Evolutionary conservation across 2,888 invertebrate species (phyloP), one percentile per base, ranked within the genome.

Genomic region (Tenthredo livida): DNA sequence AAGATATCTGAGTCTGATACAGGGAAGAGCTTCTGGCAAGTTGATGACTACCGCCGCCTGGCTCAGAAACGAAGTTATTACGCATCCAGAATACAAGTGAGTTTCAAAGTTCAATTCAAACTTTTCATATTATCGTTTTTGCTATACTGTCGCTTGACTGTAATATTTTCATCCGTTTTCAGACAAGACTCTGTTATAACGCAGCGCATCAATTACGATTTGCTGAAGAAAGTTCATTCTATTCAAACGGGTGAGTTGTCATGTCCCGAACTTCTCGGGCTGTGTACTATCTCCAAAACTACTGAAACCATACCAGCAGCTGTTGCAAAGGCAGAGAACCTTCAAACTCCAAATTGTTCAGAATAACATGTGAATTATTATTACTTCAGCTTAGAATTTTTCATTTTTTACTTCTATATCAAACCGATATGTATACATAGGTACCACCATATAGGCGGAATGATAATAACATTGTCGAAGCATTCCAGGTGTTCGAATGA

Each of bases 1-100:
- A 93, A 98, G 99, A 94, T 99, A 99, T 94, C 95, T 99, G 87
- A 97, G 97, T 91, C 96, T 99, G 87, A 99, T 99, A 92, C 97
- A 97, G 92, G 95, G 96, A 85, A 95, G 98, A 90, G 98, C 98
- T 7, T 96, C 97, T 89, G 99, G 99, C 43, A 97, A 98, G 92
- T 95, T 99, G 84, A 95, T 96, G 91, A 99, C 99, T 83, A 98
- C 98, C 89, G 99, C 99, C 70, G 95, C 97, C 47, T 99, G 99
- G 98, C 97, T 99, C 92, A 95, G 99, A 77, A 95, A 97, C 87
- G 98, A 98, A 94, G 97, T 99, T 84, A 95, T 95, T 65, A 94
- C 95, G 25, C 99, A 99, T 94, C 96, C 98, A 0, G 96, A 97
- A 70, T 99, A 99, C 94, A 97, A 97, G 98, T 98, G 92, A 95